phyloP scores from a whole-genome alignment of 2,797 vertebrate species.

The Phylloscopus collybita region DNA sequence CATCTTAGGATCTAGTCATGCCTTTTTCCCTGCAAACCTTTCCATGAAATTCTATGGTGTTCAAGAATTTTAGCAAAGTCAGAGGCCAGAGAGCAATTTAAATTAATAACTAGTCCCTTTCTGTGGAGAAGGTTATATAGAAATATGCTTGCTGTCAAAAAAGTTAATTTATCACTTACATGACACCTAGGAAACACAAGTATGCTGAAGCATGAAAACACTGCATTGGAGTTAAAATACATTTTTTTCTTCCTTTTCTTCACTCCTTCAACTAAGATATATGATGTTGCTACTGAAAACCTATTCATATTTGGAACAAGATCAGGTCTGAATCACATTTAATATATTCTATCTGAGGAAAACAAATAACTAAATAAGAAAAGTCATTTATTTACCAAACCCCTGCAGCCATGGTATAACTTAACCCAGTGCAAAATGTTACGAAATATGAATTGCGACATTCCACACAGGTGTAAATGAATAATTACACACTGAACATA shows the following conservation, averaged over 20 bases:
- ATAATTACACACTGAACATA: neutral
- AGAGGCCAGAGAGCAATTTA: neutral
- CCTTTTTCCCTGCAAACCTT: neutral
- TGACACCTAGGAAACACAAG: neutral
- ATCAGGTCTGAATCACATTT: neutral
- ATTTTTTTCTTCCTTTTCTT: neutral
- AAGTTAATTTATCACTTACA: neutral
- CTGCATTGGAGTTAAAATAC: neutral
- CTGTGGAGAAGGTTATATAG: neutral
- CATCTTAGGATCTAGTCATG: neutral
- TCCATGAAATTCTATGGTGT: neutral
- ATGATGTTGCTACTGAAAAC: neutral
- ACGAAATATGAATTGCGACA: neutral
- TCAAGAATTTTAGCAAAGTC: neutral
- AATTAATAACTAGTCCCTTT: neutral
- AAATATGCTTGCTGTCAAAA: conserved; percentile 9
- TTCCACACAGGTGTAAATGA: neutral
- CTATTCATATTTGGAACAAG: neutral
- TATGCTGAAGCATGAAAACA: neutral
- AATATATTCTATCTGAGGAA: neutral
- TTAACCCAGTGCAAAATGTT: neutral
- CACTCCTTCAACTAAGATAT: conserved; percentile 5
- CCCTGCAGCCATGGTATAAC: neutral
- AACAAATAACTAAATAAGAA: conserved; percentile 27
- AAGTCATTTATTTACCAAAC: conserved; percentile 14